phyloP scores from a whole-genome alignment of 2,888 invertebrate genomes.

The Aspidiotus rigidus region DNA sequence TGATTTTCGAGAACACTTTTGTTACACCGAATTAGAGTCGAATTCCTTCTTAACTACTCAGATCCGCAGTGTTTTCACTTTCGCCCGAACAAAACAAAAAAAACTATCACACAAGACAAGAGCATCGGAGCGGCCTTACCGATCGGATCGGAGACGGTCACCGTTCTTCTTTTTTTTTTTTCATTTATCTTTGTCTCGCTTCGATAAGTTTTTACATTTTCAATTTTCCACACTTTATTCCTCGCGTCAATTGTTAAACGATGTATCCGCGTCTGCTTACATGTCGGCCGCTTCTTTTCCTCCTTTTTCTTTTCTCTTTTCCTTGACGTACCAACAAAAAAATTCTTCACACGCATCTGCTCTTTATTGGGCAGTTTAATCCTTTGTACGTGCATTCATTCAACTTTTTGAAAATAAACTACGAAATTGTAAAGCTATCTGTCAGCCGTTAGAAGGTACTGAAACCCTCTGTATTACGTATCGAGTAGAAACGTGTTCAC shows the following conservation, averaged over 20 bases:
- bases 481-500: no score
- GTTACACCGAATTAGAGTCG: constrained; percentile 1
- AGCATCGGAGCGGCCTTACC: background rate
- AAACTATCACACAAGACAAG: background rate
- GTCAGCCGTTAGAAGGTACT: no score
- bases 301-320: background rate
- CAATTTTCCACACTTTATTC: constrained; percentile 31
- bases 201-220: constrained; percentile 24
- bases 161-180: constrained; percentile 21
- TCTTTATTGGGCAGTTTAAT: background rate
- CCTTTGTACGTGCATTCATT: constrained; percentile 11
- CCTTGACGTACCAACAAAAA: background rate
- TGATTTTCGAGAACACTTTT: background rate
- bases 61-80: constrained; percentile 2
- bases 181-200: constrained; percentile 29
- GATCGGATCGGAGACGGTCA: background rate
- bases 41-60: constrained; percentile 1
- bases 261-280: constrained; percentile 17
- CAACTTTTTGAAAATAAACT: background rate
- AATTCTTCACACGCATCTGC: constrained; percentile 13
- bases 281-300: constrained; percentile 17
- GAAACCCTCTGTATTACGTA: no score
- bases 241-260: constrained; percentile 14
- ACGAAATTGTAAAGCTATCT: background rate
- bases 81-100: background rate